Percentiles rank a stretch among this genome's conserved stretches.
phyloP scores from a whole-genome alignment of 2,888 invertebrate species.

The Leptodirus hochenwartii region DNA sequence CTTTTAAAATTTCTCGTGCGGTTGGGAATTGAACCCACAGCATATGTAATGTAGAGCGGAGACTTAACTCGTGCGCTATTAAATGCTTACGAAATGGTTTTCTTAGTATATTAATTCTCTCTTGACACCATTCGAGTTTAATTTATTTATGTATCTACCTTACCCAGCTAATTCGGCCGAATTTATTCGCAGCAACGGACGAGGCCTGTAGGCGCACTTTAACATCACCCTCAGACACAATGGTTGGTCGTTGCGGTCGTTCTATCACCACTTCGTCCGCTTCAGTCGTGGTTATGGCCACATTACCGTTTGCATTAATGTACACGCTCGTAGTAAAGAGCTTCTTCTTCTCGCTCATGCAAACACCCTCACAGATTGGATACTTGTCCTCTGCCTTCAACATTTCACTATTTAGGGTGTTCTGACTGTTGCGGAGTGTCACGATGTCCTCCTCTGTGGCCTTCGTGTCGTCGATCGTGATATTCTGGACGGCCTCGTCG shows the following conservation, averaged over 20 bases:
- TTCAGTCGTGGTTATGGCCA: conserved; percentile 17
- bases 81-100: too few relatives aligned
- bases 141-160: too few relatives aligned
- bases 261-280: conserved; percentile 18
- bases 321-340: conserved; percentile 27
- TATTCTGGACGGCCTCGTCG: conserved; percentile 9
- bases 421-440: conserved; percentile 22
- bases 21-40: too few relatives aligned
- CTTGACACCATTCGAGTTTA: too few relatives aligned
- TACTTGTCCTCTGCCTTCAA: conserved; percentile 13
- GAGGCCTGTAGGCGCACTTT: conserved; percentile 9
- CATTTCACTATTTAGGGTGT: conserved; percentile 17
- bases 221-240: conserved; percentile 18
- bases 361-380: conserved; percentile 13
- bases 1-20: too few relatives aligned
- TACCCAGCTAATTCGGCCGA: conserved; percentile 14
- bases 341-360: conserved; percentile 14
- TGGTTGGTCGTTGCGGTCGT: conserved; percentile 18
- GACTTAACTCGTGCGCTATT: too few relatives aligned
- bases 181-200: conserved; percentile 18
- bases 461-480: conserved; percentile 9
- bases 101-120: too few relatives aligned
- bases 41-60: too few relatives aligned
- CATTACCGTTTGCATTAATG: conserved; percentile 23
- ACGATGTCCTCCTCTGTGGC: too few relatives aligned